A percentile compares a stretch with the other conserved stretches of the same genome.
phyloP scores from a whole-genome alignment of 2,113 vertebrate species.

The Poecile atricapillus region DNA sequence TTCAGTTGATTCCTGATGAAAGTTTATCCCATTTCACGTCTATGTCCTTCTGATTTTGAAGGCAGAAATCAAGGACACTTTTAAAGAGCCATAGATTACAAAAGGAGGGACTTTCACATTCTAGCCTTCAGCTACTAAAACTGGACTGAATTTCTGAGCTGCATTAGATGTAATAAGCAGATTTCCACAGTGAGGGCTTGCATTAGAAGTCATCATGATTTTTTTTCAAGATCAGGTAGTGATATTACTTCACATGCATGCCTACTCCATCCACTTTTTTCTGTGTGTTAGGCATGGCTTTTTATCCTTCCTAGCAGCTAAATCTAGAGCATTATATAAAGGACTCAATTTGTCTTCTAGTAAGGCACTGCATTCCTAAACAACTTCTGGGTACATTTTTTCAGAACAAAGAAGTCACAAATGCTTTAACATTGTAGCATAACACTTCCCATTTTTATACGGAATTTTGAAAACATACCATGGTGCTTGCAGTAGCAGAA shows the following conservation, averaged over 20 bases:
- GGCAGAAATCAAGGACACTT: not conserved
- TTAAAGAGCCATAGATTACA: not conserved
- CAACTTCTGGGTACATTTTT: not conserved
- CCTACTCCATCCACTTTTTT: not conserved
- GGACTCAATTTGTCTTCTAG: not conserved
- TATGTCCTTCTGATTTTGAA: not conserved
- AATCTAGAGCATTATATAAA: not conserved
- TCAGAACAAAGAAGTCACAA: not conserved
- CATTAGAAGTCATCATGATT: not conserved
- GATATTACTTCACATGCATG: not conserved
- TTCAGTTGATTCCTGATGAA: not conserved
- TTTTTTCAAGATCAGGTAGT: not conserved
- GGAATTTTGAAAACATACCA: constrained; percentile 25
- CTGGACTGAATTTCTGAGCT: constrained; percentile 5
- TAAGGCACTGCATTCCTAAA: not conserved
- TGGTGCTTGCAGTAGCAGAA: not conserved
- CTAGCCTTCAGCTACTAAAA: constrained; percentile 26
- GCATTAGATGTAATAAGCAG: not conserved
- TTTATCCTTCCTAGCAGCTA: not conserved
- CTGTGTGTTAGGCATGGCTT: not conserved
- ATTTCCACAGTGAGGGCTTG: not conserved
- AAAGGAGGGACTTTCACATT: not conserved
- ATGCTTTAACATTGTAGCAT: not conserved
- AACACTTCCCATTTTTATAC: not conserved
- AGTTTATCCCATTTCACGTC: not conserved